Percentiles rank a stretch among this genome's conserved stretches.
Conservation (phyloP, 2,888 invertebrate genomes). For the Kuschelorhynchus macadamiae region DNA sequence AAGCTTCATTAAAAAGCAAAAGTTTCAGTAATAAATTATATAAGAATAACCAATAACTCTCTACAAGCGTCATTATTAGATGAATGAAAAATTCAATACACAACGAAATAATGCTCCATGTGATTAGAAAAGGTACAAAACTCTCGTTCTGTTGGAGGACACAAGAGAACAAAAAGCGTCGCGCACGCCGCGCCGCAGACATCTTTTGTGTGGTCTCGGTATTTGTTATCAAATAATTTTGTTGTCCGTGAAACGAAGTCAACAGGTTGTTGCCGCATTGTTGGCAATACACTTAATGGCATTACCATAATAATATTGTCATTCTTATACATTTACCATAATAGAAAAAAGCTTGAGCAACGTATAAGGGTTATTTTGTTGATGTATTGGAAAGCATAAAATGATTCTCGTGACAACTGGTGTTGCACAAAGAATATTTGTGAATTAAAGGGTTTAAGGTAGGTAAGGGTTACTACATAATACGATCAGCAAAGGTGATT, state of each 20-base stretch:
- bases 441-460: slow-evolving; percentile 23
- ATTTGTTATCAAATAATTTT: slow-evolving; percentile 69
- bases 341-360: slow-evolving; percentile 54
- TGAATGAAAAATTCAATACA: slow-evolving; percentile 16
- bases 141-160: slow-evolving; percentile 33
- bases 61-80: neutral
- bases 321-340: slow-evolving; percentile 68
- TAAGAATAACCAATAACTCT: too few relatives aligned
- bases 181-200: slow-evolving; percentile 36
- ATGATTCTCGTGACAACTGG: slow-evolving; percentile 23
- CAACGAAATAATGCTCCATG: slow-evolving; percentile 30
- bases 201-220: slow-evolving; percentile 56
- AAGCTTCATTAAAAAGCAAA: too few relatives aligned
- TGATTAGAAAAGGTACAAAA: slow-evolving; percentile 34
- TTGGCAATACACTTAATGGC: slow-evolving; percentile 67
- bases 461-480: slow-evolving; percentile 17
- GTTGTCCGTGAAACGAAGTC: slow-evolving; percentile 67
- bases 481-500: too few relatives aligned
- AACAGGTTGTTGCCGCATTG: slow-evolving; percentile 68
- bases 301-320: slow-evolving; percentile 70
- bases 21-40: too few relatives aligned
- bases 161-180: slow-evolving; percentile 43
- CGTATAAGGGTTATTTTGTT: slow-evolving; percentile 40
- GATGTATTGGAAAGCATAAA: slow-evolving; percentile 34
- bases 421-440: slow-evolving; percentile 31